phyloP scores from a whole-genome alignment of 2,797 vertebrate species.

The Clarias pachynema region DNA sequence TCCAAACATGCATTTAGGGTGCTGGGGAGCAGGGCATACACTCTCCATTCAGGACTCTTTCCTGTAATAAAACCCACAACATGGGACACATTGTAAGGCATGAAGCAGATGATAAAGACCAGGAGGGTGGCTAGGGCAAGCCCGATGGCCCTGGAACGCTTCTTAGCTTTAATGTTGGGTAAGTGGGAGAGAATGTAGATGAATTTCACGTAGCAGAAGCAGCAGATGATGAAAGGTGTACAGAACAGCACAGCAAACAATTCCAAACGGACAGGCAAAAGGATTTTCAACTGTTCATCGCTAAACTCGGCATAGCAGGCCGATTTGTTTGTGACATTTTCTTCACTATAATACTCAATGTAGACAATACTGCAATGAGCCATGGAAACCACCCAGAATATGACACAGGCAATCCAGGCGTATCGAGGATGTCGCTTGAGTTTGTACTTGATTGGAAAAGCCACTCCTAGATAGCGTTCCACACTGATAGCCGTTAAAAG shows the following conservation, averaged over 20 bases:
- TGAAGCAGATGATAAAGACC: conserved; percentile 75
- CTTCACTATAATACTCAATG: conserved; percentile 52
- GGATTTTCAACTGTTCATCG: conserved; percentile 39
- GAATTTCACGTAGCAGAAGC: conserved; percentile 78
- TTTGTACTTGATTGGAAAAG: conserved; percentile 63
- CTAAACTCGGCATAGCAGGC: conserved; percentile 70
- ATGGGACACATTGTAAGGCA: conserved; percentile 72
- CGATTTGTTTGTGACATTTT: not conserved
- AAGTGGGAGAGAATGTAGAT: conserved; percentile 68
- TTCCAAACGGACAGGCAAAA: conserved; percentile 70
- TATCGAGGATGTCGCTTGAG: conserved; percentile 59
- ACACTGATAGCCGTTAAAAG: conserved; percentile 68
- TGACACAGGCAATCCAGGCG: conserved; percentile 36
- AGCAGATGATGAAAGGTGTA: conserved; percentile 72
- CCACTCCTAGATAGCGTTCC: conserved; percentile 67
- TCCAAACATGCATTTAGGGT: conserved; percentile 75
- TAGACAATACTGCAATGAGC: conserved; percentile 61
- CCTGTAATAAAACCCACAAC: conserved; percentile 65
- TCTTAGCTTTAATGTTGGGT: conserved; percentile 61
- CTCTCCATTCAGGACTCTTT: conserved; percentile 67
- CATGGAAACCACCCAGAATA: conserved; percentile 58
- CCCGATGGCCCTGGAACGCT: conserved; percentile 67
- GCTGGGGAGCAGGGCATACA: conserved; percentile 66
- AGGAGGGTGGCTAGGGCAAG: conserved; percentile 71
- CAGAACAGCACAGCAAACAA: conserved; percentile 74